Conservation (phyloP, 92 coral and sea anemone genomes). For the Zoanthus gigantus region DNA sequence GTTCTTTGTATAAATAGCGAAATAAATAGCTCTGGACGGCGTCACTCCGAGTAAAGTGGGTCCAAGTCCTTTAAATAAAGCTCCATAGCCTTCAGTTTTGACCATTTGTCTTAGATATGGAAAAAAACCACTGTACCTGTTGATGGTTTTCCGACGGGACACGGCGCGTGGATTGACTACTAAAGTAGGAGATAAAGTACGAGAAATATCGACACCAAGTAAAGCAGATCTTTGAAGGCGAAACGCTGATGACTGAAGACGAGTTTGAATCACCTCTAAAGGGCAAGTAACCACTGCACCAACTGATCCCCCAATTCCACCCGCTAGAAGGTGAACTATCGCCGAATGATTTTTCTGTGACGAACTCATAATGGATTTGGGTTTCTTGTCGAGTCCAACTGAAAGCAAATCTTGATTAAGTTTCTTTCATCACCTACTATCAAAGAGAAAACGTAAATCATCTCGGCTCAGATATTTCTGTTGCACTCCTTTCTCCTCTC, state of each 20-base stretch:
- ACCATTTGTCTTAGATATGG: conserved; percentile 88
- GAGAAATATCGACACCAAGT: conserved; percentile 49
- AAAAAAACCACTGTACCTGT: conserved; percentile 74
- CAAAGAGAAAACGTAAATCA: neutral
- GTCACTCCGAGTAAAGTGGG: conserved; percentile 89
- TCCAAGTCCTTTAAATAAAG: conserved; percentile 89
- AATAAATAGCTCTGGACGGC: conserved; percentile 93
- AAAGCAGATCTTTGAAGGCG: conserved; percentile 70
- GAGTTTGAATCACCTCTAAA: conserved; percentile 94
- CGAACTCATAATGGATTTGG: conserved; percentile 13
- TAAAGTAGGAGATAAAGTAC: conserved; percentile 54
- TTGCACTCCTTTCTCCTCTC: neutral
- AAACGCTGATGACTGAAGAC: conserved; percentile 95
- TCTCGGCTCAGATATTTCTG: neutral
- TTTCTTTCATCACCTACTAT: neutral
- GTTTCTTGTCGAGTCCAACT: neutral
- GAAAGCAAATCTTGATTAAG: neutral
- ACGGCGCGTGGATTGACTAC: conserved; percentile 18
- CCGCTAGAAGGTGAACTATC: conserved; percentile 78
- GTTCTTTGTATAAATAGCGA: conserved; percentile 83
- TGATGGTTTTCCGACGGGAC: conserved; percentile 46
- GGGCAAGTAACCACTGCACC: conserved; percentile 89
- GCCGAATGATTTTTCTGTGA: conserved; percentile 16
- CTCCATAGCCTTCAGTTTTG: conserved; percentile 77
- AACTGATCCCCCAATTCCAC: conserved; percentile 90